Evolutionary conservation across 2,113 vertebrate genomes (phyloP).

Genomic region (Antechinus stuartii): DNA sequence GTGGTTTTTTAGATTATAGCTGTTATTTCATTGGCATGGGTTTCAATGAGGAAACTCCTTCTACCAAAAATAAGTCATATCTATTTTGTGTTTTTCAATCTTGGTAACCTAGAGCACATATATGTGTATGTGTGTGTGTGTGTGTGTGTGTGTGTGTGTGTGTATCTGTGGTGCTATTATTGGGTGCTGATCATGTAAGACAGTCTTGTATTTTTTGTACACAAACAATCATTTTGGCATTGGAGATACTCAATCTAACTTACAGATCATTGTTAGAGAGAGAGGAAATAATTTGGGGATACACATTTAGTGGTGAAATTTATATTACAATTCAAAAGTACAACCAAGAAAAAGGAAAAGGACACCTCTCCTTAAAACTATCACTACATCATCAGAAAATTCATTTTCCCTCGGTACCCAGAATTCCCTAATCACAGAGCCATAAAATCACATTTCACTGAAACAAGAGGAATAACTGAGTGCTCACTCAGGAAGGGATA

Average conservation of each 20-base stretch:
- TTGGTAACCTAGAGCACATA: too few species aligned
- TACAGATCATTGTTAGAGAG: background rate
- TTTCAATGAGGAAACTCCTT: background rate
- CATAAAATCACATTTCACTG: constrained; percentile 8
- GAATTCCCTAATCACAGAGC: constrained; percentile 19
- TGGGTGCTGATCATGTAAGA: background rate
- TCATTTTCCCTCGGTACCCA: background rate
- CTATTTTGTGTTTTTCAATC: background rate
- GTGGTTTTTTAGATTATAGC: background rate
- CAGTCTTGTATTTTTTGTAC: background rate
- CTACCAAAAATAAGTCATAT: background rate
- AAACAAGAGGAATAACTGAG: constrained; percentile 47
- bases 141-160: too few species aligned
- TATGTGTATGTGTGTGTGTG: too few species aligned
- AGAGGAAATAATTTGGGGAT: background rate
- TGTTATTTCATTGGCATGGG: background rate
- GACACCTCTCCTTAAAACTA: background rate
- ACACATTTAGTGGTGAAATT: background rate
- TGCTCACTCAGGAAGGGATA: constrained; percentile 30
- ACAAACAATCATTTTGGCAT: background rate
- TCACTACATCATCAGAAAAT: background rate
- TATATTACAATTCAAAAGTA: background rate
- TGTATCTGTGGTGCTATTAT: background rate
- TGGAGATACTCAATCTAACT: background rate
- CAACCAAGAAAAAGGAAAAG: background rate